Conservation (phyloP, 1,140 invertebrate genomes). For the Diploscapter pachys region DNA sequence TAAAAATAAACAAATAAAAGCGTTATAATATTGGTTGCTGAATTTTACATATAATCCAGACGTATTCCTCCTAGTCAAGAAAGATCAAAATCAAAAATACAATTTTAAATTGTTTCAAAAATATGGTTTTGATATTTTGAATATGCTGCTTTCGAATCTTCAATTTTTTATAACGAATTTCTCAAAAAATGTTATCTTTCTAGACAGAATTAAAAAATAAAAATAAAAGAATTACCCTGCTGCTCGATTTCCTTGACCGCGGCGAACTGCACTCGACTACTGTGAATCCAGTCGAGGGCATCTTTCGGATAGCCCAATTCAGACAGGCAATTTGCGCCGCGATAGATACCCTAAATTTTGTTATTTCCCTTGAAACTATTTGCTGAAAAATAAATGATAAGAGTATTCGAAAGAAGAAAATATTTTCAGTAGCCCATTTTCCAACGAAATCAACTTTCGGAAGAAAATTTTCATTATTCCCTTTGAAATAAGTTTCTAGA, state of each 20-base stretch:
- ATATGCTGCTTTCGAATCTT: too few relatives aligned
- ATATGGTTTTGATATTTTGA: too few relatives aligned
- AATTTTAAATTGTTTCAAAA: background rate
- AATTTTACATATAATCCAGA: too few relatives aligned
- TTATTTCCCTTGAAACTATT: too few relatives aligned
- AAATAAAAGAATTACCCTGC: background rate
- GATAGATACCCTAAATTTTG: constrained; percentile 40
- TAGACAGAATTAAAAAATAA: too few relatives aligned
- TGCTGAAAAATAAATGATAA: background rate
- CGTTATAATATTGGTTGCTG: too few relatives aligned
- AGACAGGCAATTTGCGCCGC: constrained; percentile 46
- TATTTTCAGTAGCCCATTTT: background rate
- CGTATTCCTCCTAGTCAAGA: too few relatives aligned
- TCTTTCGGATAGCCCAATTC: constrained; percentile 44
- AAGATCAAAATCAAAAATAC: background rate
- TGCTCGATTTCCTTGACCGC: constrained; percentile 18
- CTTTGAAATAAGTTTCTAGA: constrained; percentile 29
- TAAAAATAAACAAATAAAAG: background rate
- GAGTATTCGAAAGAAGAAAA: constrained; percentile 4
- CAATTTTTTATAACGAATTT: background rate
- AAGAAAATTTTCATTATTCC: constrained; percentile 5
- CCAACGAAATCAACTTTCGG: too few relatives aligned
- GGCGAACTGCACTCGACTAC: constrained; percentile 20
- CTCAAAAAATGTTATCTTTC: too few relatives aligned
- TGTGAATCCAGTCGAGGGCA: constrained; percentile 45